Conservation (phyloP, 2,113 vertebrate genomes). For the Physeter macrocephalus region DNA sequence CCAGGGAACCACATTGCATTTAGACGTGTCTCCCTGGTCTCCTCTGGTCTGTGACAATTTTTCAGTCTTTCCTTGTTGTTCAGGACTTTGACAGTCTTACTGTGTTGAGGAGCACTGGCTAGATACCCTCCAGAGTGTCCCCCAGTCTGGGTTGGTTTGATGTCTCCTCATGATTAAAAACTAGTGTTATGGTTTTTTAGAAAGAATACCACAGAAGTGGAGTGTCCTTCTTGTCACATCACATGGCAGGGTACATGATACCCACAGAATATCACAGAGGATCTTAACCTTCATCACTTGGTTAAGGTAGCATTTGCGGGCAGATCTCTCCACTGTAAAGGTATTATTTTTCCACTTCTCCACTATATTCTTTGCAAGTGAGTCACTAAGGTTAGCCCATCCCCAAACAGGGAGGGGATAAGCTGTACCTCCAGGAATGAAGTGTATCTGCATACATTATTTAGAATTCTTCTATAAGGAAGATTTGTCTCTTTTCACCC, state of each 20-base stretch:
- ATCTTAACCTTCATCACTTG: neutral
- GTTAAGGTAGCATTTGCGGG: neutral
- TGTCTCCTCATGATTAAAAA: neutral
- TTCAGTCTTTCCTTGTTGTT: neutral
- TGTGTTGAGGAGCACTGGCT: neutral
- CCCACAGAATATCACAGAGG: neutral
- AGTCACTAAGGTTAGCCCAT: constrained; percentile 5
- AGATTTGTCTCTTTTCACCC: neutral
- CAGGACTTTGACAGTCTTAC: neutral
- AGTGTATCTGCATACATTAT: neutral
- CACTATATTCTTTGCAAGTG: constrained; percentile 29
- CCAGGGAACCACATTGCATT: neutral
- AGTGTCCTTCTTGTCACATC: neutral
- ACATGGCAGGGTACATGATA: neutral
- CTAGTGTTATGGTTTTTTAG: neutral
- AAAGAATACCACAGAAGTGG: neutral
- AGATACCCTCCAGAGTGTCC: neutral
- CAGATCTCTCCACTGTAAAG: neutral
- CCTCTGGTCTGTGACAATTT: neutral
- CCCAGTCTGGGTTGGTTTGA: neutral
- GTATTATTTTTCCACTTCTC: constrained; percentile 9
- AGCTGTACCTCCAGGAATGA: neutral
- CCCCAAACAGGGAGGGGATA: neutral
- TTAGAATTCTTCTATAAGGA: neutral
- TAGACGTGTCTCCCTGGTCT: neutral